Evolutionary conservation across 2,888 invertebrate species (phyloP), one percentile per base, ranked within the genome.

Genomic region (Sesia apiformis): DNA sequence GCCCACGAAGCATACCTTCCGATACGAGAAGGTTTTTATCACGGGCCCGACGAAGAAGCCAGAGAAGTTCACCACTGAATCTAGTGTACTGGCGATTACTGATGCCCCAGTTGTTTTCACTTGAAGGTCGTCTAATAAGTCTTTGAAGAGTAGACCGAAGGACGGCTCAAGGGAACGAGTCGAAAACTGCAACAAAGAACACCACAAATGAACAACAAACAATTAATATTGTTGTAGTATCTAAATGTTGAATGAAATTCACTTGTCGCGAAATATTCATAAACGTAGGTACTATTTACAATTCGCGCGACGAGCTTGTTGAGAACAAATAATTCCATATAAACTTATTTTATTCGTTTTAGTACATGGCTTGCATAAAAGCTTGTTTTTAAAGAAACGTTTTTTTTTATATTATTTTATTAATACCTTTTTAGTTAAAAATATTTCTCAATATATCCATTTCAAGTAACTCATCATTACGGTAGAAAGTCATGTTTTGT

Each of bases 131-230:
- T 89, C 88, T 54, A 95, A 80, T 43, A 94, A 83, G 75, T 95
- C 94, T 65, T 94, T 93, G 74, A 95, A 95, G n/a, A 95, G 90
- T 53, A 95, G 86, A 51, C 95, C 95, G 70, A 95, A 95, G 1
- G 95, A 95, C 54, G 95, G 95, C 76, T 95, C 95, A 69, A 95
- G 90, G 39, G 95, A 94, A 70, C 95, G 91, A 53, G 95, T 94
- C 59, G 94, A 94, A 74, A 95, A 90, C 95, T 95, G 88, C 41
- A 91, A 91, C 61, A 40, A 59, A 59, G 57, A 43, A 38, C 23
- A 51, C 5, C 23, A 51, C 4, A 5, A 38, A 51, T 38, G 7
- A 23, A 41, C 5, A 23, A 41, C 5, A 41, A 41, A 41, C 41
- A 41, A 41, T 6, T 7, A 41, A 6, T 1, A 3, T 7, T 6